Evolutionary conservation across 2,888 invertebrate genomes (phyloP).

Genomic region (Phyllotreta striolata): DNA sequence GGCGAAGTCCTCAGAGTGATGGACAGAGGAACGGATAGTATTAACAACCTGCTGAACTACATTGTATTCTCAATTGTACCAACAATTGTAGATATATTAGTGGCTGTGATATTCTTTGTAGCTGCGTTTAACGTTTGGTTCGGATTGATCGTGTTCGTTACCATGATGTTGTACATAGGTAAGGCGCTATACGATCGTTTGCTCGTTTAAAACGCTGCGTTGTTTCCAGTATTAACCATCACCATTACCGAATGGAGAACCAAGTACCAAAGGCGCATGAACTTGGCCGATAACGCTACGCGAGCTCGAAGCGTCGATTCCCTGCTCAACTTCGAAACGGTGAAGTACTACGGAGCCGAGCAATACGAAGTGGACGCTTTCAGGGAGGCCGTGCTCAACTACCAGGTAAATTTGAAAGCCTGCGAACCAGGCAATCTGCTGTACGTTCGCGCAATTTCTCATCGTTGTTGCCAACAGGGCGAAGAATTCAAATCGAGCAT

Average conservation of each 20-base stretch:
- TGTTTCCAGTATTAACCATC: constrained; percentile 79
- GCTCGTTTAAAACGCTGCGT: not conserved
- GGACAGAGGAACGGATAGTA: constrained; percentile 97
- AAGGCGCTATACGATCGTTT: constrained; percentile 61
- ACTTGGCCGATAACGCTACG: constrained; percentile 90
- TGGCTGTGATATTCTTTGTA: constrained; percentile 91
- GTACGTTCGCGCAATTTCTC: not conserved
- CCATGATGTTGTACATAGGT: constrained; percentile 94
- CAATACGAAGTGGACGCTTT: constrained; percentile 89
- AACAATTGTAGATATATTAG: constrained; percentile 89
- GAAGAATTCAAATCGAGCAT: constrained; percentile 91
- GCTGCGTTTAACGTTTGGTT: constrained; percentile 92
- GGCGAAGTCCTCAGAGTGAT: constrained; percentile 96
- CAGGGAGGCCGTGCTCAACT: constrained; percentile 82
- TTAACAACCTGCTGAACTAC: constrained; percentile 91
- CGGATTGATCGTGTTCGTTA: constrained; percentile 91
- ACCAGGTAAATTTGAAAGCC: constrained; percentile 72
- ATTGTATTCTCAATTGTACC: constrained; percentile 93
- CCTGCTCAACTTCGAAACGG: constrained; percentile 96
- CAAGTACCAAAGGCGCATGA: constrained; percentile 93
- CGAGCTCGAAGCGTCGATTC: constrained; percentile 95
- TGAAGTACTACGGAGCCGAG: constrained; percentile 97
- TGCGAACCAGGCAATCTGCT: not conserved
- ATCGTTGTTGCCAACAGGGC: constrained; percentile 65
- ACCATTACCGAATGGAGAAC: constrained; percentile 97